Percentiles rank a stretch among this genome's conserved stretches.
These are phyloP conservation scores for Temnothorax curvispinosus DNA, from an alignment of 1,140 invertebrate genomes.

Conservation along the genomic window DNA sequence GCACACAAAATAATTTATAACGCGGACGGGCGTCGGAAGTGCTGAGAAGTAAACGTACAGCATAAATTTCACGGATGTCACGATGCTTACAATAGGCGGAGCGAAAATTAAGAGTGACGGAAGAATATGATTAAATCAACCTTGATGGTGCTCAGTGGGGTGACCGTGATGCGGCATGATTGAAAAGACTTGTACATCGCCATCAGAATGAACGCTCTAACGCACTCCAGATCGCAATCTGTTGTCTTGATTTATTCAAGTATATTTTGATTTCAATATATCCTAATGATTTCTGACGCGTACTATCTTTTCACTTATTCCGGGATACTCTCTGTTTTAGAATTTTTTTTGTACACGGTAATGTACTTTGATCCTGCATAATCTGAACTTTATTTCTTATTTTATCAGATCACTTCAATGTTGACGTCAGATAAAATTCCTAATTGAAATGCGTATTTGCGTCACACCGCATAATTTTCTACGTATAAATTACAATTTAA, in stretches of 20 bases:
- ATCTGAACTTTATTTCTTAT: background rate
- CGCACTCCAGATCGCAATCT: conserved; percentile 9
- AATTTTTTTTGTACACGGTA: background rate
- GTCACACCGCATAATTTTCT: background rate
- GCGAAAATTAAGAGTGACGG: conserved; percentile 46
- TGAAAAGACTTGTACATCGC: conserved; percentile 10
- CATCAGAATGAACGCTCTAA: conserved; percentile 8
- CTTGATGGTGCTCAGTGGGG: conserved; percentile 20
- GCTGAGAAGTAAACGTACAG: conserved; percentile 5
- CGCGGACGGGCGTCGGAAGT: conserved; percentile 6
- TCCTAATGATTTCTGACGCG: background rate
- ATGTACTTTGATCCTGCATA: background rate
- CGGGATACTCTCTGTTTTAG: background rate
- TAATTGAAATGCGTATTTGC: background rate
- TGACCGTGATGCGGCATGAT: conserved; percentile 25
- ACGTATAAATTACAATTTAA: background rate
- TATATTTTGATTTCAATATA: background rate
- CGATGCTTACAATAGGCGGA: background rate
- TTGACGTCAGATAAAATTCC: background rate
- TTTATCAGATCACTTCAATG: background rate
- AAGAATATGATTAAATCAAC: conserved; percentile 50
- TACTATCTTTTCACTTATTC: background rate
- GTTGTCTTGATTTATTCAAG: conserved; percentile 7
- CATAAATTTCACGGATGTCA: conserved; percentile 45
- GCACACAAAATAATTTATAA: background rate